Conservation (phyloP, 2,888 invertebrate genomes). For the Diaperis boleti region DNA sequence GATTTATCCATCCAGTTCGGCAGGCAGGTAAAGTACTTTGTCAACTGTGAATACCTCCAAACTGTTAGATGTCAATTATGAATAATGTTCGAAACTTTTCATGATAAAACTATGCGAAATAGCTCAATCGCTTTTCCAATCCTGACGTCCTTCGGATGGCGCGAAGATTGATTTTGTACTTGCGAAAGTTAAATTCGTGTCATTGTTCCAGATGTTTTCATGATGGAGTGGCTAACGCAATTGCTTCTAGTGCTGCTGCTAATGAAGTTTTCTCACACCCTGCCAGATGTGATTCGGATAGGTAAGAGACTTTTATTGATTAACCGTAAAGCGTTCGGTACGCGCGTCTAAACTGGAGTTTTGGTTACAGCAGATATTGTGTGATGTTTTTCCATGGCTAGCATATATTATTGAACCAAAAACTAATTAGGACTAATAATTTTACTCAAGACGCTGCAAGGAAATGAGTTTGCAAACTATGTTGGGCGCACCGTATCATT, state of each 20-base stretch:
- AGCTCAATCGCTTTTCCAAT: constrained; percentile 21
- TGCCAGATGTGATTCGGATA: constrained; percentile 69
- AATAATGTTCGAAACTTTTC: constrained; percentile 8
- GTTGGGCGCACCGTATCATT: no score
- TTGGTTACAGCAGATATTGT: no score
- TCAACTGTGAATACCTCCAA: background rate
- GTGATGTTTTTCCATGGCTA: no score
- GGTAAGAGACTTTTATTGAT: constrained; percentile 60
- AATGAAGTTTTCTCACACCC: constrained; percentile 50
- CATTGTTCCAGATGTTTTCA: constrained; percentile 55
- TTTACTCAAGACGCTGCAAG: no score
- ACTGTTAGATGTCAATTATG: constrained; percentile 3
- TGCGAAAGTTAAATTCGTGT: constrained; percentile 32
- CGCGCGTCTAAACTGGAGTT: no score
- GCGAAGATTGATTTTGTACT: background rate
- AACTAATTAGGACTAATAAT: no score
- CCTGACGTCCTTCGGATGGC: background rate
- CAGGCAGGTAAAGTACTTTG: background rate
- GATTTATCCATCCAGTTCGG: background rate
- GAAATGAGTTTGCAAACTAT: no score
- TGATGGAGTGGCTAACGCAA: constrained; percentile 54
- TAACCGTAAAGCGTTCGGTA: background rate
- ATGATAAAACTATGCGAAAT: constrained; percentile 19
- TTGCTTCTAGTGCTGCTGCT: constrained; percentile 51
- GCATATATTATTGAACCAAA: no score